Evolutionary conservation across 2,797 vertebrate species (phyloP).

Genomic region (Craterocephalus amniculus): DNA sequence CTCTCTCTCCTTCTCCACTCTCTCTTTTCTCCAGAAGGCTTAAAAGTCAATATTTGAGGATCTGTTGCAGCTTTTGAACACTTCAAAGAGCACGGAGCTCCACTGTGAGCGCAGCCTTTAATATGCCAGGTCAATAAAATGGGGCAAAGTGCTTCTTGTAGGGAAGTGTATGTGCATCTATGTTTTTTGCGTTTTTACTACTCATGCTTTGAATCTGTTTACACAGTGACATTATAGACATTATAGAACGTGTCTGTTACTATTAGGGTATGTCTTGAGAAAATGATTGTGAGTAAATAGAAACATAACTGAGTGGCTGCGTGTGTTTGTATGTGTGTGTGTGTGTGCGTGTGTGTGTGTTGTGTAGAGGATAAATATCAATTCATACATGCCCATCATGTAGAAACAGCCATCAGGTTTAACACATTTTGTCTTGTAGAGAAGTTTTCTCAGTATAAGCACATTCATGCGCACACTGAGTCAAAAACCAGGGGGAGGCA

Average conservation of each 20-base stretch:
- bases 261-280: no score
- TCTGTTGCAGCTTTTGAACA: slow-evolving; percentile 71
- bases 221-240: slow-evolving; percentile 6
- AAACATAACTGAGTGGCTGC: slow-evolving; percentile 11
- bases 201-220: slow-evolving; percentile 18
- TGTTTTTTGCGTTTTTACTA: slow-evolving; percentile 6
- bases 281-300: slow-evolving; percentile 6
- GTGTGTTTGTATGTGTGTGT: background rate
- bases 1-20: slow-evolving; percentile 13
- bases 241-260: background rate
- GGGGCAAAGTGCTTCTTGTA: slow-evolving; percentile 55
- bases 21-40: slow-evolving; percentile 58
- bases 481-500: slow-evolving; percentile 1
- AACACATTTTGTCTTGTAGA: slow-evolving; percentile 23
- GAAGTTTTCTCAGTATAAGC: slow-evolving; percentile 8
- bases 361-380: slow-evolving; percentile 37
- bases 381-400: slow-evolving; percentile 28
- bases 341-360: background rate
- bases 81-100: slow-evolving; percentile 74
- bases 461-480: slow-evolving; percentile 2
- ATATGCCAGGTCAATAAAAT: slow-evolving; percentile 66
- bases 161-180: slow-evolving; percentile 2
- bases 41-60: slow-evolving; percentile 82
- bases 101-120: slow-evolving; percentile 70
- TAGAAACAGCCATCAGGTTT: slow-evolving; percentile 43